phyloP scores from a whole-genome alignment of 2,113 vertebrate species.

The Hippocampus comes region DNA sequence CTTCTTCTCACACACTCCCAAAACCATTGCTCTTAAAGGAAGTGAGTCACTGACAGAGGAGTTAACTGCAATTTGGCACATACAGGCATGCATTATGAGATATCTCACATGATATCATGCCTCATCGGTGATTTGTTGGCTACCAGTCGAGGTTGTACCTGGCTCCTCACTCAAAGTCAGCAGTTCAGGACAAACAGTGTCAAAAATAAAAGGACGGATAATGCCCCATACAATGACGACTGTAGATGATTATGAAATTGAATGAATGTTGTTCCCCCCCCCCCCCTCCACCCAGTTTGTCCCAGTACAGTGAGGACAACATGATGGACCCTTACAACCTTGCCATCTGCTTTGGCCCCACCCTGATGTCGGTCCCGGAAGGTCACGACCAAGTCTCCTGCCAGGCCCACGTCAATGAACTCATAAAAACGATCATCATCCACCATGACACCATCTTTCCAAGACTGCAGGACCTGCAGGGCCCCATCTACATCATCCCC shows the following conservation, averaged over 20 bases:
- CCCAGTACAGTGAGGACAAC: slow-evolving; percentile 98
- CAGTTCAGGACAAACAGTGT: neutral
- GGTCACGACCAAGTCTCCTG: slow-evolving; percentile 95
- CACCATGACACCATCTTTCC: slow-evolving; percentile 93
- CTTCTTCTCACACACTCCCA: slow-evolving; percentile 19
- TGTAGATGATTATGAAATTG: neutral
- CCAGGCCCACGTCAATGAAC: slow-evolving; percentile 96
- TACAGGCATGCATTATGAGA: neutral
- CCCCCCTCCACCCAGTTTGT: slow-evolving; percentile 77
- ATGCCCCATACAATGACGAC: neutral
- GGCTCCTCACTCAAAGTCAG: neutral
- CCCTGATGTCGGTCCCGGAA: slow-evolving; percentile 95
- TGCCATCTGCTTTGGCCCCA: slow-evolving; percentile 98
- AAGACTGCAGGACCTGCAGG: slow-evolving; percentile 82
- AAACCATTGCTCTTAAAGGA: neutral
- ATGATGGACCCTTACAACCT: slow-evolving; percentile 99
- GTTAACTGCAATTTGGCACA: neutral
- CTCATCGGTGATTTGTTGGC: neutral
- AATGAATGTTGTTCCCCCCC: neutral
- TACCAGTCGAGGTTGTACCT: neutral
- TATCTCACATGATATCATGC: neutral
- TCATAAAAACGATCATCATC: slow-evolving; percentile 99
- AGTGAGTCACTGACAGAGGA: neutral
- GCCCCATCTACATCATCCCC: slow-evolving; percentile 83
- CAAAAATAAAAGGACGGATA: neutral